Evolutionary conservation across 1,140 invertebrate genomes (phyloP).

Genomic region (Anthonomus grandis): DNA sequence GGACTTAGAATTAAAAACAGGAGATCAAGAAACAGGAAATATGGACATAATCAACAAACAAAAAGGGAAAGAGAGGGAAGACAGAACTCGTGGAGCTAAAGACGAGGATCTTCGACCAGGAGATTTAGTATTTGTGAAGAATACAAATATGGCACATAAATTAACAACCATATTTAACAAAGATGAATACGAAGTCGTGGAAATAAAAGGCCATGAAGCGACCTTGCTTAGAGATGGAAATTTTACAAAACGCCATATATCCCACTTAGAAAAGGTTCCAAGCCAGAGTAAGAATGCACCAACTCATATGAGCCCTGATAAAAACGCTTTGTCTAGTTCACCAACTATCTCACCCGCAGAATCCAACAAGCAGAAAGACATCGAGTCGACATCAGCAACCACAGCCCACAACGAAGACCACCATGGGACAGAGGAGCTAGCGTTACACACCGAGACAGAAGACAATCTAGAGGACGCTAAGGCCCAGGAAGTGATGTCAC

Average conservation of each 20-base stretch:
- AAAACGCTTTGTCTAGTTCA: too few relatives aligned
- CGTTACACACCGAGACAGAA: too few relatives aligned
- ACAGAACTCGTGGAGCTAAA: conserved; percentile 21
- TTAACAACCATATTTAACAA: conserved; percentile 17
- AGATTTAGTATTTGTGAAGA: conserved; percentile 31
- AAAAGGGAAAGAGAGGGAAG: conserved; percentile 32
- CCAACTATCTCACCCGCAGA: too few relatives aligned
- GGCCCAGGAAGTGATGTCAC: too few relatives aligned
- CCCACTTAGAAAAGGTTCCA: conserved; percentile 13
- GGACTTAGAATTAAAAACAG: conserved; percentile 6
- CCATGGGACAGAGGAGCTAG: too few relatives aligned
- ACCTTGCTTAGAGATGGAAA: neutral
- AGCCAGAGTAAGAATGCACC: too few relatives aligned
- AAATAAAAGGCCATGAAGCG: conserved; percentile 9
- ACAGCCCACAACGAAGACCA: too few relatives aligned
- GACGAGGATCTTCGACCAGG: conserved; percentile 17
- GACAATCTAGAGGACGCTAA: too few relatives aligned
- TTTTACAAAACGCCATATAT: neutral
- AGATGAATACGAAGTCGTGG: conserved; percentile 4
- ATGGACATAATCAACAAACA: conserved; percentile 29
- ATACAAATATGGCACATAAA: conserved; percentile 18
- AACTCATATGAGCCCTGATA: too few relatives aligned
- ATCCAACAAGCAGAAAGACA: too few relatives aligned
- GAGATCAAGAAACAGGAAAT: conserved; percentile 27
- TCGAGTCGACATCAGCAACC: too few relatives aligned